phyloP scores from a whole-genome alignment of 2,888 invertebrate genomes.

The Chymomyza procnemis region DNA sequence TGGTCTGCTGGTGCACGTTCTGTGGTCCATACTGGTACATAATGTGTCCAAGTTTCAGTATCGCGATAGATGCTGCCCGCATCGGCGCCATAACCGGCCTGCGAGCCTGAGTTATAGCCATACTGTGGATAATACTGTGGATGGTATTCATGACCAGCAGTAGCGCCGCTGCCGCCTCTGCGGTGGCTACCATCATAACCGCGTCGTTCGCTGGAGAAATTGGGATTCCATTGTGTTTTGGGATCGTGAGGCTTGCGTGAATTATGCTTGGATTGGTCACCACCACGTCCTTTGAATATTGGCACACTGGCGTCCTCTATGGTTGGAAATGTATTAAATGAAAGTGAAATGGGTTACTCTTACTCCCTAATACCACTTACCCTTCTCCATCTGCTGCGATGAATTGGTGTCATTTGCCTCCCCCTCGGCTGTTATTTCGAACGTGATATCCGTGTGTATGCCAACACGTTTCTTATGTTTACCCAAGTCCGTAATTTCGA shows the following conservation, averaged over 20 bases:
- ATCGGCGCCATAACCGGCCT: conserved; percentile 48
- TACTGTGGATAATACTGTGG: conserved; percentile 69
- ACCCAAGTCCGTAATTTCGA: conserved; percentile 76
- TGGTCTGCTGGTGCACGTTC: conserved; percentile 71
- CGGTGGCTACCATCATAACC: conserved; percentile 44
- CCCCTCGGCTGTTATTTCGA: conserved; percentile 76
- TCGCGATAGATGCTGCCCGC: conserved; percentile 65
- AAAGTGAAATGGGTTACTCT: conserved; percentile 9
- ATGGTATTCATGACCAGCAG: conserved; percentile 48
- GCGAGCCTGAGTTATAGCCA: conserved; percentile 56
- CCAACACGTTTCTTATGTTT: conserved; percentile 78
- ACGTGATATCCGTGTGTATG: conserved; percentile 79
- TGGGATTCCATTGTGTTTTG: conserved; percentile 74
- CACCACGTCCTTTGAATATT: conserved; percentile 75
- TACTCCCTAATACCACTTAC: conserved; percentile 46
- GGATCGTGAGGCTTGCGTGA: conserved; percentile 73
- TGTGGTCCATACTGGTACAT: conserved; percentile 77
- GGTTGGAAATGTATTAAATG: neutral
- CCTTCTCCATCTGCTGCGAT: conserved; percentile 73
- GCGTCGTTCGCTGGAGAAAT: conserved; percentile 68
- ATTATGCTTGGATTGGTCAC: conserved; percentile 59
- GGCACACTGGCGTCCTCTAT: conserved; percentile 78
- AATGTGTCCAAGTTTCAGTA: conserved; percentile 76
- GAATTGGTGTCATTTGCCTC: conserved; percentile 75
- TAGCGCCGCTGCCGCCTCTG: conserved; percentile 25